Evolutionary conservation across 2,888 invertebrate genomes (phyloP).

Genomic region (Melanostoma mellinum): DNA sequence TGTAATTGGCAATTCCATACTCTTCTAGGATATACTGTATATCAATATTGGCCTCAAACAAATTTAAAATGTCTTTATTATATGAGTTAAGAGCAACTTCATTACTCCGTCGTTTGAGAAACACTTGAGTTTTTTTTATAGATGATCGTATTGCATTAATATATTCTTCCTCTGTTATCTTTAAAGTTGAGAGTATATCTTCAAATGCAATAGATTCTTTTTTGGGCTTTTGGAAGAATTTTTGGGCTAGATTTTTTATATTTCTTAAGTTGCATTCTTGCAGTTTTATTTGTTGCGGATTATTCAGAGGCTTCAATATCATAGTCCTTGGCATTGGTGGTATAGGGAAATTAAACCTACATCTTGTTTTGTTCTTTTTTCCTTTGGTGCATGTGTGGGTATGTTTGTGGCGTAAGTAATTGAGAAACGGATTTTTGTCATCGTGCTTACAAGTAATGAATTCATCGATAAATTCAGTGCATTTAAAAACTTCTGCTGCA

Average conservation of each 20-base stretch:
- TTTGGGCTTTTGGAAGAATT: slow-evolving; percentile 2
- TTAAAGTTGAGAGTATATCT: slow-evolving; percentile 10
- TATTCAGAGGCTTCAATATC: slow-evolving; percentile 2
- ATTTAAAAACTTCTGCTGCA: too few relatives aligned
- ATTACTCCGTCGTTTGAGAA: slow-evolving; percentile 68
- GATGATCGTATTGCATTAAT: not conserved
- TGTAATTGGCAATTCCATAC: slow-evolving; percentile 15
- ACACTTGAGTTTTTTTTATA: slow-evolving; percentile 36
- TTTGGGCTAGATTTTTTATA: not conserved
- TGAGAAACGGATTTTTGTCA: too few relatives aligned
- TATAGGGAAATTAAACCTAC: not conserved
- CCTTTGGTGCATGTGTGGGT: slow-evolving; percentile 69
- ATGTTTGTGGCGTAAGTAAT: slow-evolving; percentile 65
- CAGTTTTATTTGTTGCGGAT: not conserved
- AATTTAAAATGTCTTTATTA: slow-evolving; percentile 5
- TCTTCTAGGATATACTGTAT: not conserved
- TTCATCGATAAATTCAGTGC: too few relatives aligned
- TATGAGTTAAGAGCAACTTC: slow-evolving; percentile 40
- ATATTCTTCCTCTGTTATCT: slow-evolving; percentile 58
- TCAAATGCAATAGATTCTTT: not conserved
- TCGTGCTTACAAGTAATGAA: too few relatives aligned
- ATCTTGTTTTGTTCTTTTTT: slow-evolving; percentile 57
- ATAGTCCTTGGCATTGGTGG: slow-evolving; percentile 29
- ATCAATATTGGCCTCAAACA: slow-evolving; percentile 11
- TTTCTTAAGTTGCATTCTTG: not conserved